These are phyloP conservation scores for Turritopsis rubra DNA, from an alignment of 30 jellyfish, hydroid and myxozoan genomes.

Conservation along the genomic window DNA sequence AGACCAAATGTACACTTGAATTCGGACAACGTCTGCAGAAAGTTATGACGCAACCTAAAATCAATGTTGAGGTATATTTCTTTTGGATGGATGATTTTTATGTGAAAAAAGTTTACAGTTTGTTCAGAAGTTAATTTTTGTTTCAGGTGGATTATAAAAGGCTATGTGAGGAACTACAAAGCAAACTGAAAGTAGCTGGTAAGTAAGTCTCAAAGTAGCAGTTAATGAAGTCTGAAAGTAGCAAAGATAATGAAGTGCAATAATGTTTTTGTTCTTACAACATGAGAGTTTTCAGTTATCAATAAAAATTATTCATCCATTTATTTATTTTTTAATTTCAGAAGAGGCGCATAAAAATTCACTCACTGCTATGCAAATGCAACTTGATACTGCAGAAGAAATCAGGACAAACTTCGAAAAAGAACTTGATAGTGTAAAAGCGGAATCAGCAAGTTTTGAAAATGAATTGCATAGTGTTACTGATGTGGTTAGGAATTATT, in stretches of 20 bases:
- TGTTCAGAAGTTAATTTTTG: not conserved
- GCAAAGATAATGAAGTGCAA: no score
- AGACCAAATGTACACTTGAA: slow-evolving; percentile 38
- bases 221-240: no score
- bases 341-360: not conserved
- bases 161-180: slow-evolving; percentile 18
- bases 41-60: slow-evolving; percentile 35
- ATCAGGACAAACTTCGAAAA: not conserved
- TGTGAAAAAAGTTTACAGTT: not conserved
- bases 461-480: not conserved
- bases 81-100: not conserved
- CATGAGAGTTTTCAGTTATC: no score
- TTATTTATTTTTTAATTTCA: not conserved
- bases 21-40: slow-evolving; percentile 37
- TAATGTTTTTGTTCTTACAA: no score
- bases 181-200: slow-evolving; percentile 13
- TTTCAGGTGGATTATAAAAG: slow-evolving; percentile 25
- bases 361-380: not conserved
- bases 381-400: not conserved
- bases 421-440: not conserved
- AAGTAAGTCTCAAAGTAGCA: not conserved
- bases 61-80: slow-evolving; percentile 37
- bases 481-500: not conserved
- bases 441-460: not conserved
- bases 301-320: not conserved